phyloP scores from a whole-genome alignment of 2,888 invertebrate species.

The Lochmaea crataegi region DNA sequence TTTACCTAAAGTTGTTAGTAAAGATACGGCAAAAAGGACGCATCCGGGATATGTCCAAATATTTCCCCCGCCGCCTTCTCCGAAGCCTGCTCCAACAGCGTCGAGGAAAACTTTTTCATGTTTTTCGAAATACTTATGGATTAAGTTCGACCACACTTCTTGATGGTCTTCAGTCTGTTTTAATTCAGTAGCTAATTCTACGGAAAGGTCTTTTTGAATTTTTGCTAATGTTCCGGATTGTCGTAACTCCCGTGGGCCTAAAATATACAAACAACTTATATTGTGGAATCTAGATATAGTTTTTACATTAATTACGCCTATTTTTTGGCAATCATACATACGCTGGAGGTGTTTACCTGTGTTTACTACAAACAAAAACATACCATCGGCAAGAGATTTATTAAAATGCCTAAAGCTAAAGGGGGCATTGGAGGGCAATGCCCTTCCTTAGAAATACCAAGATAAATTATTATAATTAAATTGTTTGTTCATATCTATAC shows the following conservation, averaged over 20 bases:
- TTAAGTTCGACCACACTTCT: slow-evolving; percentile 72
- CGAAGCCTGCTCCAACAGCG: slow-evolving; percentile 69
- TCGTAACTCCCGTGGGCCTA: slow-evolving; percentile 72
- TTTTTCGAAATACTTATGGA: slow-evolving; percentile 69
- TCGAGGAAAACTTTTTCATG: slow-evolving; percentile 72
- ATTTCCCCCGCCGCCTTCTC: slow-evolving; percentile 69
- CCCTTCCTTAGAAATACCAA: no score
- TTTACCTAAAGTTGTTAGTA: slow-evolving; percentile 77
- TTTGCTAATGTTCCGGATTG: slow-evolving; percentile 68
- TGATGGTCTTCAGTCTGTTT: slow-evolving; percentile 69
- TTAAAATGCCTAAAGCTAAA: no score
- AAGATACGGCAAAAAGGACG: slow-evolving; percentile 75
- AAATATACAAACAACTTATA: slow-evolving; percentile 37
- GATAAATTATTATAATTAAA: no score
- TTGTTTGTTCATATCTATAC: no score
- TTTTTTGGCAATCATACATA: no score
- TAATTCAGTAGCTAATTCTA: slow-evolving; percentile 74
- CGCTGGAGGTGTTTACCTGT: no score
- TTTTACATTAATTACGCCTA: no score
- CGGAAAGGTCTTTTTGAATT: slow-evolving; percentile 72
- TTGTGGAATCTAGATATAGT: background rate
- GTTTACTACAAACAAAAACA: no score
- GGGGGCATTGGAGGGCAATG: no score
- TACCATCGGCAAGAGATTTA: no score
- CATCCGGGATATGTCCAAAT: slow-evolving; percentile 79